Percentiles rank a stretch among this genome's conserved stretches.
Conservation (phyloP, 64 coral and sea anemone species). For the Exaiptasia diaphana region DNA sequence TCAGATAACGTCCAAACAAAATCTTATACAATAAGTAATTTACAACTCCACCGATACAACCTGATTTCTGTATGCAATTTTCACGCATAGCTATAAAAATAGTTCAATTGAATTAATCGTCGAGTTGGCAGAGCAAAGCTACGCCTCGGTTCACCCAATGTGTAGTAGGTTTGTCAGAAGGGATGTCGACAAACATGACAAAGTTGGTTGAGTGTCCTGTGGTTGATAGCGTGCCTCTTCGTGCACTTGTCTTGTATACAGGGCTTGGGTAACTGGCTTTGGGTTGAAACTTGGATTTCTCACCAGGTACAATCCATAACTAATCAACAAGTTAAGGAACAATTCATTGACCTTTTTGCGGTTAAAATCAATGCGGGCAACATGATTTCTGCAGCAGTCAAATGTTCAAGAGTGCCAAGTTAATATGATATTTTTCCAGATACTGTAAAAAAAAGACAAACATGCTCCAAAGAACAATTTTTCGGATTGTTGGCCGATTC, state of each 20-base stretch:
- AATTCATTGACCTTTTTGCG: background rate
- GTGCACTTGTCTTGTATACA: conserved; percentile 96
- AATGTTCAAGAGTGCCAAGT: background rate
- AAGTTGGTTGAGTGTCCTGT: conserved; percentile 98
- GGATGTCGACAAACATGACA: conserved; percentile 89
- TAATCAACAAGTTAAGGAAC: conserved; percentile 74
- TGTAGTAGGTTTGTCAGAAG: conserved; percentile 77
- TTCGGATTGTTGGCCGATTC: no score
- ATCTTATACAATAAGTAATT: background rate
- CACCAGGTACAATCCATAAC: conserved; percentile 93
- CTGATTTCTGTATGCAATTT: background rate
- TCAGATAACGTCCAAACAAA: no score
- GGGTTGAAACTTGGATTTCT: conserved; percentile 85
- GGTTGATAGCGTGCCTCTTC: conserved; percentile 90
- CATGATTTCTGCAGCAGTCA: no score
- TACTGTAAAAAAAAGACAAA: no score
- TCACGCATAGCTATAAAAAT: background rate
- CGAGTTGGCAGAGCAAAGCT: conserved; percentile 88
- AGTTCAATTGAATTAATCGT: conserved; percentile 71
- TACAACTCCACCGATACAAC: background rate
- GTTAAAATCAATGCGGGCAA: no score
- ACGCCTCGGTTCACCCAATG: conserved; percentile 98
- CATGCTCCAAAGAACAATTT: no score
- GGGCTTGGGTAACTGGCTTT: conserved; percentile 85
- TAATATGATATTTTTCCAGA: background rate